Conservation (phyloP, 2,797 vertebrate species). For the Anolis apletophallus region DNA sequence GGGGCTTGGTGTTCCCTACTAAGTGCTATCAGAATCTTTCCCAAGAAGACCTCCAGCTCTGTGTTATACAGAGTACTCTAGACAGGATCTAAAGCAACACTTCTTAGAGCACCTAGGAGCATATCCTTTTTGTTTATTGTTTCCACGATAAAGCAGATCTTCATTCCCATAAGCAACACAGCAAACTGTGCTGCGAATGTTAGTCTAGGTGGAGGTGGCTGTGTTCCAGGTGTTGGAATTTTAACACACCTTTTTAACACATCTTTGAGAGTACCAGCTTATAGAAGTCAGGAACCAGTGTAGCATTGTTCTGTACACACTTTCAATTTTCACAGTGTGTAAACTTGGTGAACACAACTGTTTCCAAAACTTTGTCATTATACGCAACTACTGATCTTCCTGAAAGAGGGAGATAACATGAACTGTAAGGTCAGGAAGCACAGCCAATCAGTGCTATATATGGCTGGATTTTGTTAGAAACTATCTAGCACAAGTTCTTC, state of each 20-base stretch:
- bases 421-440: not conserved
- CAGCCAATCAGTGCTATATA: not conserved
- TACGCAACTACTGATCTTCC: not conserved
- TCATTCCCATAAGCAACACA: not conserved
- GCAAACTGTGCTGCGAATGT: not conserved
- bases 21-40: not conserved
- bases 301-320: not conserved
- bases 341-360: not conserved
- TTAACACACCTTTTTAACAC: not conserved
- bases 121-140: not conserved
- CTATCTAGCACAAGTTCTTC: not conserved
- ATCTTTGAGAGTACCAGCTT: not conserved
- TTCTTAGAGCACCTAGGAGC: not conserved
- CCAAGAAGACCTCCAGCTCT: not conserved
- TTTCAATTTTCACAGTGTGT: not conserved
- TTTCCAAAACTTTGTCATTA: not conserved
- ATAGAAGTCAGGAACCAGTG: not conserved
- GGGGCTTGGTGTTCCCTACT: not conserved
- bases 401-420: not conserved
- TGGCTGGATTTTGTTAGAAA: not conserved
- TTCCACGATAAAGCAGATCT: not conserved
- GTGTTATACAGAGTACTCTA: not conserved
- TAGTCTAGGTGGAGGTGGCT: not conserved
- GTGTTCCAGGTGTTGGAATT: not conserved
- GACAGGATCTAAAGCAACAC: not conserved